These are phyloP conservation scores for Propithecus deckenii DNA, from an alignment of 2,797 vertebrate genomes.

Conservation along the genomic window DNA sequence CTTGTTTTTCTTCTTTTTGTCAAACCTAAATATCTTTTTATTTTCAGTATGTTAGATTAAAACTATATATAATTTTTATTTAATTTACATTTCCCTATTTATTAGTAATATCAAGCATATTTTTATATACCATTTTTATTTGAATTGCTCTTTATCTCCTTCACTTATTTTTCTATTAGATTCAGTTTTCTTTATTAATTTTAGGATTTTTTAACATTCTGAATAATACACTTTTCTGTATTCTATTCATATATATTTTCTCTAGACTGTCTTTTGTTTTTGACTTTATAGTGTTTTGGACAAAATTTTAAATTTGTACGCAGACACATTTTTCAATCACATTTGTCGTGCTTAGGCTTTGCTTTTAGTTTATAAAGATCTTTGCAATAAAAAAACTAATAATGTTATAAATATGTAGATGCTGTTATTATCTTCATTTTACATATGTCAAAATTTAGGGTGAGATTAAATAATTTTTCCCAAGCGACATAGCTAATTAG, in stretches of 20 bases:
- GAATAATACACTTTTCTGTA: background rate
- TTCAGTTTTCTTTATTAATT: background rate
- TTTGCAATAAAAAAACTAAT: background rate
- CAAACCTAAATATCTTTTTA: background rate
- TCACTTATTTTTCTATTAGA: background rate
- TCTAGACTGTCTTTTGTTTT: background rate
- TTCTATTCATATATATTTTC: background rate
- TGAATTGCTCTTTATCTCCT: background rate
- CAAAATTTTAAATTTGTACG: background rate
- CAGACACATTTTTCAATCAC: background rate
- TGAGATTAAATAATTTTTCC: background rate
- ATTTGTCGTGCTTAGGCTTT: background rate
- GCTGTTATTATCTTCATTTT: background rate
- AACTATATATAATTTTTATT: background rate
- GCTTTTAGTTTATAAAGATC: background rate
- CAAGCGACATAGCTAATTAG: background rate
- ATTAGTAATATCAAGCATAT: background rate
- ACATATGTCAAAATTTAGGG: background rate
- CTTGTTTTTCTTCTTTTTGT: background rate
- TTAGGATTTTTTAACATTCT: background rate
- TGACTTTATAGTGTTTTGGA: background rate
- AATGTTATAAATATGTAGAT: background rate
- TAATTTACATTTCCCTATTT: background rate
- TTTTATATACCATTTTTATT: background rate
- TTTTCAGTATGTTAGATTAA: background rate